phyloP scores from a whole-genome alignment of 2,888 invertebrate species.

The Microchrysa polita region DNA sequence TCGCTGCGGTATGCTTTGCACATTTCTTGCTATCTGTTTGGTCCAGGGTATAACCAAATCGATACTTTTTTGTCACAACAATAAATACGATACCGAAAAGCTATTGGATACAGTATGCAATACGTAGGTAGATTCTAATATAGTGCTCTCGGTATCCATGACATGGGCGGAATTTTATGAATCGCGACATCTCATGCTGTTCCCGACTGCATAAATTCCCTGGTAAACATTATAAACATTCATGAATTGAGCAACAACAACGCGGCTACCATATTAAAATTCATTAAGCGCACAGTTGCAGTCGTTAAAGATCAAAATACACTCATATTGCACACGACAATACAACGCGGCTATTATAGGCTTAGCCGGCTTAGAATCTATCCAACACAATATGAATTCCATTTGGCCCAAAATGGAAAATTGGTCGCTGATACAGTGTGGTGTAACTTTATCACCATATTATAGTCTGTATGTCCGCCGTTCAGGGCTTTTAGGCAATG shows the following conservation, averaged over 20 bases:
- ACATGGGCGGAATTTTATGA: background rate
- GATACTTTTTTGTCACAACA: background rate
- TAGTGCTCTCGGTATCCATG: background rate
- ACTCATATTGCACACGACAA: conserved; percentile 4
- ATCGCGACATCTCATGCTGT: background rate
- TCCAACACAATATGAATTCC: background rate
- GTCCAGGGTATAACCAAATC: background rate
- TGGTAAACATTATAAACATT: background rate
- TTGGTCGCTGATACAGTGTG: conserved; percentile 15
- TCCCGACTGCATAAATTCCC: background rate
- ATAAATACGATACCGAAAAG: background rate
- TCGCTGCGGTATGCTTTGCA: no score
- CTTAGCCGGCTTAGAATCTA: background rate
- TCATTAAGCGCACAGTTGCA: conserved; percentile 9
- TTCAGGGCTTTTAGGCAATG: conserved; percentile 29
- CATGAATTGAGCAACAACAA: background rate
- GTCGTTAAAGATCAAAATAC: background rate
- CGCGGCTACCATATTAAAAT: conserved; percentile 7
- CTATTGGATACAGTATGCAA: background rate
- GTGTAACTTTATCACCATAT: conserved; percentile 27
- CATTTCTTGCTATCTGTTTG: no score
- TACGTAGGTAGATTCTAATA: background rate
- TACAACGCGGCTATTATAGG: no score
- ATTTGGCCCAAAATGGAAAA: conserved; percentile 1
- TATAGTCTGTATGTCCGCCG: no score